A percentile compares a stretch with the other conserved stretches of the same genome.
Conservation (phyloP, 2,113 vertebrate genomes). For the Orientallactaga bullata region DNA sequence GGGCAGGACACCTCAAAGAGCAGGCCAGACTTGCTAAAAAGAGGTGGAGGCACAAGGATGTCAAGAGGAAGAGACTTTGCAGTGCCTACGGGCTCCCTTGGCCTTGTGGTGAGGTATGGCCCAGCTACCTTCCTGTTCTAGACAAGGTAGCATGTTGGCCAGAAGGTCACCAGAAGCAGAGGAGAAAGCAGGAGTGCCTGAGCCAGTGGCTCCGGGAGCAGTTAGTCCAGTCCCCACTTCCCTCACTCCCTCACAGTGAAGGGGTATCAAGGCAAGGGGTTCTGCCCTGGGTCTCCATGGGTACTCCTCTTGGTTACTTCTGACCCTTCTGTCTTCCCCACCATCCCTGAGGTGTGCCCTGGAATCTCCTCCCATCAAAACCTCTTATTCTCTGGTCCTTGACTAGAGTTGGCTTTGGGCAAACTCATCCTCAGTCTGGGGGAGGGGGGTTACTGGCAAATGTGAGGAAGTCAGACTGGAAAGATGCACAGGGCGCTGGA, state of each 20-base stretch:
- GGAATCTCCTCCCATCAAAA: background rate
- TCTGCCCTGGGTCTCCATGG: background rate
- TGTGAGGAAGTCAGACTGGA: background rate
- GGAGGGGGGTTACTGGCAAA: background rate
- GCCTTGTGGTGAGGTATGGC: background rate
- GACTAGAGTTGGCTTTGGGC: background rate
- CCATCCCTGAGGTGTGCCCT: too few species aligned
- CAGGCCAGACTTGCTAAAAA: background rate
- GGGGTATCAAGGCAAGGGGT: background rate
- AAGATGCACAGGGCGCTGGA: background rate
- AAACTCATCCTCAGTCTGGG: background rate
- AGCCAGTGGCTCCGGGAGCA: background rate
- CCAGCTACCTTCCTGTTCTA: accelerated
- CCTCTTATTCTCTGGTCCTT: accelerated
- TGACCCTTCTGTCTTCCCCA: too few species aligned
- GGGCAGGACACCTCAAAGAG: accelerated
- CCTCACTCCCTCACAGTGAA: accelerated
- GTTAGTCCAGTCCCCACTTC: accelerated
- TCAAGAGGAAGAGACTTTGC: accelerated
- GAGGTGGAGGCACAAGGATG: background rate
- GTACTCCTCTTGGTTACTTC: background rate
- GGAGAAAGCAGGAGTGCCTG: too few species aligned
- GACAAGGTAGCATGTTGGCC: background rate
- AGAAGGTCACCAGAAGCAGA: background rate
- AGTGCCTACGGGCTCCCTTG: accelerated